phyloP scores from a whole-genome alignment of 2,888 invertebrate species.

The Ametastegia equiseti region DNA sequence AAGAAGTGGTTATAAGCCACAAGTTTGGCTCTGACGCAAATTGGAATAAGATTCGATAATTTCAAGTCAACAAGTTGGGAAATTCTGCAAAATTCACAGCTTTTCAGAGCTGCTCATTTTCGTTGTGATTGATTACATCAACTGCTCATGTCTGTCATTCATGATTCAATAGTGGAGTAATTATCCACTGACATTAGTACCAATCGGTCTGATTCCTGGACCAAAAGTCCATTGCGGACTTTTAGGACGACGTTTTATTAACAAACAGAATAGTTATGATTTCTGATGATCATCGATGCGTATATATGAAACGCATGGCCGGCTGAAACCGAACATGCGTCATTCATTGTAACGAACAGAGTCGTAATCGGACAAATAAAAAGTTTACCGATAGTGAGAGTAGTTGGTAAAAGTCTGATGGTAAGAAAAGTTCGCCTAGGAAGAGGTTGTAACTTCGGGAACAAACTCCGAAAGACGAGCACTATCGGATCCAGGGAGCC shows the following conservation, averaged over 20 bases:
- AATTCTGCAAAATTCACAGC: background rate
- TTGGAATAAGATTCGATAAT: background rate
- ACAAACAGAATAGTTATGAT: background rate
- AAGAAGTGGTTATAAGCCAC: background rate
- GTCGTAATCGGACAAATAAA: conserved; percentile 26
- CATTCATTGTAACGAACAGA: background rate
- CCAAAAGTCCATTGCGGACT: background rate
- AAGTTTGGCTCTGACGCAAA: conserved; percentile 8
- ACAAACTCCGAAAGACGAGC: conserved; percentile 38
- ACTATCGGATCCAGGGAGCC: conserved; percentile 29
- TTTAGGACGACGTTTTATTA: background rate
- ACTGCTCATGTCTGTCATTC: background rate
- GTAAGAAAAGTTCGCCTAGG: background rate
- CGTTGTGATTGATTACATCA: background rate
- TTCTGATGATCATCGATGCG: background rate
- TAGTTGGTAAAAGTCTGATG: conserved; percentile 27
- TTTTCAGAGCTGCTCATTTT: background rate
- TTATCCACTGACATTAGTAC: background rate
- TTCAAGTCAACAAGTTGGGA: background rate
- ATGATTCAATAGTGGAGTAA: background rate
- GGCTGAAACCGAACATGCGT: background rate
- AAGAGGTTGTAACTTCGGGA: conserved; percentile 32
- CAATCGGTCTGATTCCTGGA: background rate
- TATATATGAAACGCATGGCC: background rate
- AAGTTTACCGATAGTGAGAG: conserved; percentile 28